Evolutionary conservation across 2,113 vertebrate species (phyloP), one percentile per base, ranked within the genome.

Genomic region (Notarius lentiginosus): DNA sequence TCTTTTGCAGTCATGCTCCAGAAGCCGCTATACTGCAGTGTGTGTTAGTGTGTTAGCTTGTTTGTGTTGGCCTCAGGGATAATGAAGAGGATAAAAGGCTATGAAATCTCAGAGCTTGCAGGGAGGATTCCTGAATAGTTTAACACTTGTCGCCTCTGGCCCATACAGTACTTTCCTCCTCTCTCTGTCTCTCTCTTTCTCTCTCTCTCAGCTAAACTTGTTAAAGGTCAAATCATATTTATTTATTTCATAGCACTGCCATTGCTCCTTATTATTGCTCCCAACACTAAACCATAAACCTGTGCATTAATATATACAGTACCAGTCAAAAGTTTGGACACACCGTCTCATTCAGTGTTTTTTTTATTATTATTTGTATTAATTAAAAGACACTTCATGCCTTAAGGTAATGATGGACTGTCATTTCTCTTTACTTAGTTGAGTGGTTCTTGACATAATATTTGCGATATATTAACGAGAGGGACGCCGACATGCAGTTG

Each of bases 91-190:
- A 84, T 86, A 84, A 87, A 61, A 72, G 83, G 85, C 70, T 83
- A 86, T 83, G 82, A 30, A 84, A 51, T 49, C 20, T 55, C 10
- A 34, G 83, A 83, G 41, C 77, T 84, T 87, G 11, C 51, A 27
- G 70, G 70, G 76, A 89, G 81, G 79, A 88, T 88, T 66, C 87
- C 76, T 77, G 47, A 82, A 87, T 79, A 88, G 63, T 63, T 90
- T 88, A 85, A 27, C 87, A 49, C 58, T 34, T n/a, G 5, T 76
- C 83, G 89, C 84, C 89, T 83, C 84, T 90, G 88, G 88, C 77
- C 88, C 81, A 41, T 41, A 41, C 41, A 41, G 41, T 41, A 27
- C 66, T 73, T 27, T 72, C 9, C 55, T 70, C 75, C 82, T 68
- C 47, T 83, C 41, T 51, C 63, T 84, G 1, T 56, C 15, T 84